Conservation (phyloP, 2,797 vertebrate genomes). For the Poecile montanus region DNA sequence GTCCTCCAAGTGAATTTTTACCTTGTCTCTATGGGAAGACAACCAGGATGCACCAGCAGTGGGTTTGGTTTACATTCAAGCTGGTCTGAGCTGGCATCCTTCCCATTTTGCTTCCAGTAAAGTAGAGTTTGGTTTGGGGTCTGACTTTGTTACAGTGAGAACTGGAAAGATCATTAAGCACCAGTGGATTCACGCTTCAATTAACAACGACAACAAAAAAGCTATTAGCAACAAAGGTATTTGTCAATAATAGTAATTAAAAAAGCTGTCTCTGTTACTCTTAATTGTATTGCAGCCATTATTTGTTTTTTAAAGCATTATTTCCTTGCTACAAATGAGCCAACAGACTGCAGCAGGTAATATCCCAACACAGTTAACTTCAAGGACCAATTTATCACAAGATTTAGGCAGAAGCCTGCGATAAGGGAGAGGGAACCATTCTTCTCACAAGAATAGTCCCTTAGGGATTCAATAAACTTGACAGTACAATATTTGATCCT, state of each 20-base stretch:
- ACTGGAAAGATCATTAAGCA: background rate
- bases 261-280: background rate
- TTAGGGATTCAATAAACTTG: background rate
- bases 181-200: background rate
- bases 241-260: background rate
- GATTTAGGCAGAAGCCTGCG: background rate
- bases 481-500: background rate
- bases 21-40: background rate
- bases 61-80: background rate
- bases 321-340: background rate
- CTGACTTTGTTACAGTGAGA: background rate
- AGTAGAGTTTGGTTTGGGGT: background rate
- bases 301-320: background rate
- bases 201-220: background rate
- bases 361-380: background rate
- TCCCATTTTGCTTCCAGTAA: background rate
- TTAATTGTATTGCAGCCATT: slow-evolving; percentile 1
- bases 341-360: background rate
- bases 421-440: background rate
- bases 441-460: background rate
- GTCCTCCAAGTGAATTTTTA: background rate
- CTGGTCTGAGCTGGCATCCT: background rate
- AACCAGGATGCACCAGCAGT: background rate
- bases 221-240: slow-evolving; percentile 10
- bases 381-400: slow-evolving; percentile 2